Percentiles rank a stretch among this genome's conserved stretches.
Conservation (phyloP, 2,113 vertebrate genomes). For the Apodemus sylvaticus region DNA sequence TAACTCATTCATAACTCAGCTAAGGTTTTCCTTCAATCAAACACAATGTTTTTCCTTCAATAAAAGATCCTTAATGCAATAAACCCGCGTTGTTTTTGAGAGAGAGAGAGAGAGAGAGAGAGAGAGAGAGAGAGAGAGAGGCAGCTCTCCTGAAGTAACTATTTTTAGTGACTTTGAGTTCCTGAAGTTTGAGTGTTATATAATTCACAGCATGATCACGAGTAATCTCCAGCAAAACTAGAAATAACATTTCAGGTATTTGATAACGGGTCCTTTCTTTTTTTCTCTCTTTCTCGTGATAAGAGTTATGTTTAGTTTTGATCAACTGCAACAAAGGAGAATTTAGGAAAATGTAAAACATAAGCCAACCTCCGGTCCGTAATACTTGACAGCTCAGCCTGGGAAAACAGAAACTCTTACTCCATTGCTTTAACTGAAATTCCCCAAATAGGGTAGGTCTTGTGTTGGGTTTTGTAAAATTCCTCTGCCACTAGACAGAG, state of each 20-base stretch:
- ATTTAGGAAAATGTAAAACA: constrained; percentile 70
- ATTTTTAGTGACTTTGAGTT: constrained; percentile 44
- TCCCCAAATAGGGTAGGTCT: constrained; percentile 28
- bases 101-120: no score
- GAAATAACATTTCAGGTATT: constrained; percentile 37
- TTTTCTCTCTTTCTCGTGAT: constrained; percentile 60
- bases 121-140: no score
- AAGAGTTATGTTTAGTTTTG: constrained; percentile 71
- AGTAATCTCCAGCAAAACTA: neutral
- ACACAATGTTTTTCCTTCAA: neutral
- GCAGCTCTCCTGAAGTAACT: constrained; percentile 44
- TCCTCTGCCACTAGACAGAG: constrained; percentile 31
- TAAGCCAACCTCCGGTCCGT: constrained; percentile 29
- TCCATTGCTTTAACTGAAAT: constrained; percentile 70
- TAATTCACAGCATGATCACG: constrained; percentile 67
- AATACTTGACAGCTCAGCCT: constrained; percentile 76
- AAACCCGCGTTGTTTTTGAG: neutral
- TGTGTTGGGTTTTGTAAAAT: constrained; percentile 52
- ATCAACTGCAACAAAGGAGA: constrained; percentile 80
- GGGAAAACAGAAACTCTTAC: constrained; percentile 75
- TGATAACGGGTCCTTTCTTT: neutral
- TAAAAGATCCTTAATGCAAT: constrained; percentile 35
- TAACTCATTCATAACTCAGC: neutral
- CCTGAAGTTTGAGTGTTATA: neutral
- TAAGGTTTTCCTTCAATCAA: neutral